Evolutionary conservation across 2,113 vertebrate species (phyloP).

Genomic region (Varanus salvator): DNA sequence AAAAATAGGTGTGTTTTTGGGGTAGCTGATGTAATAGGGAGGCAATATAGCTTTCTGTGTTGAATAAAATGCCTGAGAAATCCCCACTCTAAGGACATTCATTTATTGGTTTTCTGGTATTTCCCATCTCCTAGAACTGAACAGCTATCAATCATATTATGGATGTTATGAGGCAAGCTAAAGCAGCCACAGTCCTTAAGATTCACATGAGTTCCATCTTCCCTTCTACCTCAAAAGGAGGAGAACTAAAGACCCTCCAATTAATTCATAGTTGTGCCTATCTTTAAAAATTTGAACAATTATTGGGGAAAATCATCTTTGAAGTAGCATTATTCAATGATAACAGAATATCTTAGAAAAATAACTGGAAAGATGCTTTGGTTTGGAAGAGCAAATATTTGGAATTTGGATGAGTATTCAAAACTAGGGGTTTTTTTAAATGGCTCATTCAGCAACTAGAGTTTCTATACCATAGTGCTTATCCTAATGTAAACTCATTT

Average conservation of each 20-base stretch:
- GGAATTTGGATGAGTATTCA: constrained; percentile 51
- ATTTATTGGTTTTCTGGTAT: constrained; percentile 10
- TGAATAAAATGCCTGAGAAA: constrained; percentile 57
- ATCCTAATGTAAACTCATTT: constrained; percentile 64
- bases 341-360: constrained; percentile 60
- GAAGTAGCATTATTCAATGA: constrained; percentile 40
- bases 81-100: constrained; percentile 33
- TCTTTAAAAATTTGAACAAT: constrained; percentile 57
- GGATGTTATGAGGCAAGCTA: constrained; percentile 5
- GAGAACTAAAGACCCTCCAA: constrained; percentile 30
- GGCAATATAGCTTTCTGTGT: constrained; percentile 52
- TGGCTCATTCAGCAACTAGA: constrained; percentile 46
- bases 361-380: constrained; percentile 67
- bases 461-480: constrained; percentile 58
- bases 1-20: constrained; percentile 36
- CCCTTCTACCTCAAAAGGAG: constrained; percentile 21
- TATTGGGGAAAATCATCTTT: constrained; percentile 52
- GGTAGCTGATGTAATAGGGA: constrained; percentile 55
- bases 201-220: constrained; percentile 16
- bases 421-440: constrained; percentile 34
- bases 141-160: constrained; percentile 37
- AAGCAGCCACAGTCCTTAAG: background rate
- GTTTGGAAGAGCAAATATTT: constrained; percentile 62
- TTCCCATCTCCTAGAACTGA: constrained; percentile 9
- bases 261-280: constrained; percentile 39